phyloP scores from a whole-genome alignment of 92 coral and sea anemone species.

The Parazoanthus atlanticus region DNA sequence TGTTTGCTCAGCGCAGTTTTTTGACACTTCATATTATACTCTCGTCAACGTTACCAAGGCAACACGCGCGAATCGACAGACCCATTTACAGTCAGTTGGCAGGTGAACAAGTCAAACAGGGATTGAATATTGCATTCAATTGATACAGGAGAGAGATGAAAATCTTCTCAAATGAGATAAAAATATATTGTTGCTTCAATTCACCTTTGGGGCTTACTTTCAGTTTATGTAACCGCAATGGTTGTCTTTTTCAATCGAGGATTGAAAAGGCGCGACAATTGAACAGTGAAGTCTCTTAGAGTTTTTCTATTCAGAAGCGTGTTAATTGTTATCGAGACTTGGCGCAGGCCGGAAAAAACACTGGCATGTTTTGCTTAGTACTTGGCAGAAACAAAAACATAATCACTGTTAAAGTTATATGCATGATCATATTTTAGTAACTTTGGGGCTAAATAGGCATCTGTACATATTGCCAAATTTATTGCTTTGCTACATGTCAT shows the following conservation, averaged over 20 bases:
- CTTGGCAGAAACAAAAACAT: not conserved
- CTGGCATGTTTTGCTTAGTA: not conserved
- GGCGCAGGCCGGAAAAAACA: not conserved
- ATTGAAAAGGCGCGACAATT: not conserved
- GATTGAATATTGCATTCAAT: not conserved
- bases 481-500: not conserved
- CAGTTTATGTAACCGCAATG: not conserved
- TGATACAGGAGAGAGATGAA: not conserved
- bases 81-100: conserved; percentile 14
- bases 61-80: conserved; percentile 7
- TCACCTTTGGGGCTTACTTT: not conserved
- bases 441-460: not conserved
- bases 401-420: not conserved
- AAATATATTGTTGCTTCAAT: not conserved
- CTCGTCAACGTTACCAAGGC: not conserved
- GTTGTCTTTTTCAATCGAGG: not conserved
- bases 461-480: not conserved
- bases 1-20: conserved; percentile 19
- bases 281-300: not conserved
- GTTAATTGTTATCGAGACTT: not conserved
- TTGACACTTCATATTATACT: conserved; percentile 19
- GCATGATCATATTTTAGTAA: not conserved
- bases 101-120: conserved; percentile 9
- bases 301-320: not conserved
- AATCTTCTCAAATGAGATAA: not conserved